Evolutionary conservation across 2,113 vertebrate species (phyloP).

Genomic region (Pterocles gutturalis): DNA sequence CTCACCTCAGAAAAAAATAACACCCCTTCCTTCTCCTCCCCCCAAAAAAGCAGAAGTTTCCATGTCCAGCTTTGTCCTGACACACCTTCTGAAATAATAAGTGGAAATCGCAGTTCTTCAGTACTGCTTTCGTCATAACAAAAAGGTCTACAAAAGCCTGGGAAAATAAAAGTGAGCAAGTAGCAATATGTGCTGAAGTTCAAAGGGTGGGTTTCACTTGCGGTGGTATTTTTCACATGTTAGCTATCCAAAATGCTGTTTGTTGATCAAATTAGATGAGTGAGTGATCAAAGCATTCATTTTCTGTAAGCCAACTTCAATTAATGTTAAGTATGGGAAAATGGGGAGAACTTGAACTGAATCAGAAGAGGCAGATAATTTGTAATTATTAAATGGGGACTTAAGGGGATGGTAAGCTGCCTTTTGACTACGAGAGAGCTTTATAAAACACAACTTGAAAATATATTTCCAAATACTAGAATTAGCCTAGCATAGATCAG

Average conservation of each 20-base stretch:
- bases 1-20: neutral
- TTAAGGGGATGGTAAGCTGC: neutral
- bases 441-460: neutral
- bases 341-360: neutral
- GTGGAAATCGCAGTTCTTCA: slow-evolving; percentile 28
- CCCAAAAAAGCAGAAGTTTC: neutral
- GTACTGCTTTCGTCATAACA: neutral
- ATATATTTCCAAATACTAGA: neutral
- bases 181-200: neutral
- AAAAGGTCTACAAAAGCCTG: neutral
- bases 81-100: slow-evolving; percentile 59
- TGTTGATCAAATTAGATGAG: neutral
- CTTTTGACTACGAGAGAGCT: neutral
- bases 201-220: neutral
- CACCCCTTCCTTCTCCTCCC: neutral
- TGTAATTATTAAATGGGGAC: neutral
- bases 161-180: neutral
- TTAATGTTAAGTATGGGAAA: neutral
- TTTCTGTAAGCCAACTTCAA: neutral
- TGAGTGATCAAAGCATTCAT: neutral
- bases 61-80: neutral
- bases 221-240: rapidly evolving
- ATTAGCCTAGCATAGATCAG: neutral
- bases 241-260: neutral
- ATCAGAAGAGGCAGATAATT: neutral